Evolutionary conservation across 2,888 invertebrate genomes (phyloP).

Genomic region (Poecilus cupreus): DNA sequence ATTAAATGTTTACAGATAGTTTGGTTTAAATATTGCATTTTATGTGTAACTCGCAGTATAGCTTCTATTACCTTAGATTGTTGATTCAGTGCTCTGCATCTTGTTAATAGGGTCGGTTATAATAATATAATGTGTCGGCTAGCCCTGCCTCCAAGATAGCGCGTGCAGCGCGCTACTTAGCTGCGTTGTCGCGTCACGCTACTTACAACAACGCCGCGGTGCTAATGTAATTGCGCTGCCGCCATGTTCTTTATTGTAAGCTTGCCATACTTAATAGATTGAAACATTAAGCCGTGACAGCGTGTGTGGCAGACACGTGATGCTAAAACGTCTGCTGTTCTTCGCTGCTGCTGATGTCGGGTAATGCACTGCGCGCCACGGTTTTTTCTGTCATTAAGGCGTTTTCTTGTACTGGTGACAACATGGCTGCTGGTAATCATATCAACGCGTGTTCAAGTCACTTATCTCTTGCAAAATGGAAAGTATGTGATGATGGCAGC

Average conservation of each 20-base stretch:
- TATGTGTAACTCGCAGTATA: too few relatives aligned
- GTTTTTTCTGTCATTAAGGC: conserved; percentile 1
- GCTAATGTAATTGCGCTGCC: conserved; percentile 32
- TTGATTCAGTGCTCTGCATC: background rate
- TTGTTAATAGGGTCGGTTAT: conserved; percentile 36
- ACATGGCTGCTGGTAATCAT: background rate
- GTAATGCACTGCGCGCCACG: background rate
- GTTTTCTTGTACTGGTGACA: background rate
- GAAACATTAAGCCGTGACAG: conserved; percentile 18
- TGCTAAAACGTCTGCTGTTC: background rate
- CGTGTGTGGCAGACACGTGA: conserved; percentile 12
- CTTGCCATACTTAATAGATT: conserved; percentile 43
- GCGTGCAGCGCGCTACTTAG: background rate
- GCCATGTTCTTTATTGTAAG: conserved; percentile 39
- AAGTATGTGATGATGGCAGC: background rate
- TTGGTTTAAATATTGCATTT: too few relatives aligned
- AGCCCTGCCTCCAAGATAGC: background rate
- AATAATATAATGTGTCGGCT: conserved; percentile 32
- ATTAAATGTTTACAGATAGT: too few relatives aligned
- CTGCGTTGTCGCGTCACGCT: conserved; percentile 3
- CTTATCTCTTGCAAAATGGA: conserved; percentile 9
- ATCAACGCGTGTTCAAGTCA: background rate
- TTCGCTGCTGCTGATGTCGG: background rate
- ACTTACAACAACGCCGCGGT: background rate
- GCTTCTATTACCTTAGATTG: too few relatives aligned